Conservation (phyloP, 2,113 vertebrate genomes). For the Coracopsis vasa region DNA sequence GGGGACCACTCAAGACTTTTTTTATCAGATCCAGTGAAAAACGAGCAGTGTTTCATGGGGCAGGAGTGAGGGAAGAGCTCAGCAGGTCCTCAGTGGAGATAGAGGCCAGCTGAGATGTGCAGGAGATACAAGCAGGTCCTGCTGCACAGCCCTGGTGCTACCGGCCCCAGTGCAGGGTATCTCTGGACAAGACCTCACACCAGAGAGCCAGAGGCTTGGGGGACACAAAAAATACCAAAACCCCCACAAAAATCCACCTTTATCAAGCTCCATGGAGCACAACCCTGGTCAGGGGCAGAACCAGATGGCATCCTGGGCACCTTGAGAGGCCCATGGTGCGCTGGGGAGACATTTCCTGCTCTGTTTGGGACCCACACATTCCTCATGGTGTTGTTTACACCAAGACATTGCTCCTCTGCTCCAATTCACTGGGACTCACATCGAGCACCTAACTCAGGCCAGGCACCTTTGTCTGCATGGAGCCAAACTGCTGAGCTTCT, state of each 20-base stretch:
- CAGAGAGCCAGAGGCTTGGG: background rate
- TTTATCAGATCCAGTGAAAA: background rate
- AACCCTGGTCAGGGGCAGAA: background rate
- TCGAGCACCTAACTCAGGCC: background rate
- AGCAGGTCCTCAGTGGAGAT: background rate
- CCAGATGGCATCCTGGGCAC: background rate
- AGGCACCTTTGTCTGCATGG: accelerated
- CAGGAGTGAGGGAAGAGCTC: background rate
- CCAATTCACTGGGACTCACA: background rate
- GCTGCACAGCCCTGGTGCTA: background rate
- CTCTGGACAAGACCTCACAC: accelerated
- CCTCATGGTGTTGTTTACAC: background rate
- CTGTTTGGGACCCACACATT: background rate
- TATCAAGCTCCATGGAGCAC: background rate
- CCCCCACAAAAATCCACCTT: background rate
- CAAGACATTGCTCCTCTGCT: background rate
- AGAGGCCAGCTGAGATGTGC: background rate
- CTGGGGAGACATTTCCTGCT: background rate
- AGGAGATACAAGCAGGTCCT: background rate
- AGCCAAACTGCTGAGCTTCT: background rate
- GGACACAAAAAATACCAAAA: background rate
- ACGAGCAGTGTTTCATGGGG: accelerated
- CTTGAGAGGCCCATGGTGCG: accelerated
- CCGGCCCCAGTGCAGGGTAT: background rate
- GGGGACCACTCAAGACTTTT: background rate